Conservation (phyloP, 2,888 invertebrate species). For the Hypolimnas misippus region DNA sequence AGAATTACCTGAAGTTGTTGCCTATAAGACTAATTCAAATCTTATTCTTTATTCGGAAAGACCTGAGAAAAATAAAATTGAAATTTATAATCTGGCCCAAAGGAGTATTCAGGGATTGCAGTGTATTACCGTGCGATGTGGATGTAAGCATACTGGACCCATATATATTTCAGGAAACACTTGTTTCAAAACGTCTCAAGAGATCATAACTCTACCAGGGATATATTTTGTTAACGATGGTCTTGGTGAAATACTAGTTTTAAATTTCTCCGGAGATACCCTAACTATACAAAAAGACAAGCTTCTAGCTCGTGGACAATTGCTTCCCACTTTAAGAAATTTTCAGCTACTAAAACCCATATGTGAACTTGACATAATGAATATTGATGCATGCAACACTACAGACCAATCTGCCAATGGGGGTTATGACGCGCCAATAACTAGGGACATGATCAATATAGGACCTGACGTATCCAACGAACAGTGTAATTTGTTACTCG, state of each 20-base stretch:
- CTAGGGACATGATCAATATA: conserved; percentile 11
- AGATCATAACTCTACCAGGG: not conserved
- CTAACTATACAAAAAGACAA: not conserved
- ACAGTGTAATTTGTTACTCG: not conserved
- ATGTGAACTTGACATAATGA: not conserved
- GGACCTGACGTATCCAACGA: not conserved
- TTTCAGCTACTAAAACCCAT: not conserved
- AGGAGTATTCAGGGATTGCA: not conserved
- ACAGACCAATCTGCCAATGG: not conserved
- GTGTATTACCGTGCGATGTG: not conserved
- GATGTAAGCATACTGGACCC: not conserved
- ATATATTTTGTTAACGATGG: not conserved
- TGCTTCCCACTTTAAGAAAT: not conserved
- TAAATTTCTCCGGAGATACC: not conserved
- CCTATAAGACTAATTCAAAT: not conserved
- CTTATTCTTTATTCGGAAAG: not conserved
- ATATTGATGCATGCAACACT: not conserved
- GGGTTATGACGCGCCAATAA: not conserved
- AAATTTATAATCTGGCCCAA: not conserved
- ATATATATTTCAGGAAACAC: not conserved
- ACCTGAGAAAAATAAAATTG: not conserved
- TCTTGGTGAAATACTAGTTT: not conserved
- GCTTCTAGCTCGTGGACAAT: not conserved
- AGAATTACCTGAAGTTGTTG: conserved; percentile 7
- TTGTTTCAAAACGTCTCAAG: not conserved